Conservation (phyloP, 2,113 vertebrate species). For the Piaya cayana region DNA sequence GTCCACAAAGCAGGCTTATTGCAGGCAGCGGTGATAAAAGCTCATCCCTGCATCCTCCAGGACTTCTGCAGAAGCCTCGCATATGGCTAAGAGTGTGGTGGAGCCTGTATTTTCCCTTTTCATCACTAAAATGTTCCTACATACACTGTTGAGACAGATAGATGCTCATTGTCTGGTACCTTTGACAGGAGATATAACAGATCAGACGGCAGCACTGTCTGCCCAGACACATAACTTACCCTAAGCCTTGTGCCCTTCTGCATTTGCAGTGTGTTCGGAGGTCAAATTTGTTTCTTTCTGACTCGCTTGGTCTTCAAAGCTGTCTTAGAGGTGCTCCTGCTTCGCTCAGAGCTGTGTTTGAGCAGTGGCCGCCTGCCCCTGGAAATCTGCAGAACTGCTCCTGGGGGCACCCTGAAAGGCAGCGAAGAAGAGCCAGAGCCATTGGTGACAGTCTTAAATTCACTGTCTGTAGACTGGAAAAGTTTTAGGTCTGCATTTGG, state of each 20-base stretch:
- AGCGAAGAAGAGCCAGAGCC: background rate
- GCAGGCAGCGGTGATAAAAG: background rate
- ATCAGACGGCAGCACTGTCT: accelerated
- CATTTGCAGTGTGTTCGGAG: background rate
- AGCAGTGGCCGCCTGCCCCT: accelerated
- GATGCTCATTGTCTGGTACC: accelerated
- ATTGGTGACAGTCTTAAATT: background rate
- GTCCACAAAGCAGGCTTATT: background rate
- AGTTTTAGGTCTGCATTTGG: accelerated
- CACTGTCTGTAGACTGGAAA: accelerated
- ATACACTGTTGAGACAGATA: accelerated
- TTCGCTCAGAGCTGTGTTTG: background rate
- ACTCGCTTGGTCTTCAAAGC: background rate
- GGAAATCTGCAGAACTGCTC: accelerated
- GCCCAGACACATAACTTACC: background rate
- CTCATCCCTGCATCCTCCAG: background rate
- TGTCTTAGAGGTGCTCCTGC: background rate
- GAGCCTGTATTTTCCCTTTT: background rate
- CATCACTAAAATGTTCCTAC: background rate
- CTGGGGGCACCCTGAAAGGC: background rate
- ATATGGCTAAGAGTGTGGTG: background rate
- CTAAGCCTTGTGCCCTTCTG: background rate
- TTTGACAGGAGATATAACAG: accelerated
- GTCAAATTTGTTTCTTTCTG: background rate
- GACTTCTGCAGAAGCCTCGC: background rate